phyloP scores from a whole-genome alignment of 2,797 vertebrate species.

The Ataeniobius toweri region DNA sequence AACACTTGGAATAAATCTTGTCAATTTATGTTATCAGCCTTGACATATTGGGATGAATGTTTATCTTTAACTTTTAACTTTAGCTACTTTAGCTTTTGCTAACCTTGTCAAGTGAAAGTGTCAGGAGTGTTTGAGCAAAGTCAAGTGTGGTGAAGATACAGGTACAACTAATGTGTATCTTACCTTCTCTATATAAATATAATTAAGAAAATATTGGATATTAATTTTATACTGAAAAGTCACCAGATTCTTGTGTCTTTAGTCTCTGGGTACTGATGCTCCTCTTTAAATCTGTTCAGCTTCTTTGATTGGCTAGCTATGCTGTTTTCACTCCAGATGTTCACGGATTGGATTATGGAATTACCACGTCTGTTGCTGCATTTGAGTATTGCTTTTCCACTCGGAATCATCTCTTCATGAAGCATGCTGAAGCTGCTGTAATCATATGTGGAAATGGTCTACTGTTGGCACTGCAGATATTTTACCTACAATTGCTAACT shows the following conservation, averaged over 20 bases:
- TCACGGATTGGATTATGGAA: constrained; percentile 70
- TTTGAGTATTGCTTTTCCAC: constrained; percentile 57
- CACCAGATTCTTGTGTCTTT: constrained; percentile 15
- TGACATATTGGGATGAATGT: not conserved
- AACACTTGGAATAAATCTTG: not conserved
- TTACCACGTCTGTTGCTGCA: constrained; percentile 63
- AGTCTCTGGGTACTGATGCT: constrained; percentile 46
- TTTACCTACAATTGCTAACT: not conserved
- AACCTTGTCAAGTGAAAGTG: not conserved
- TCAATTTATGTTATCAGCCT: not conserved
- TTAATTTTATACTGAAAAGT: not conserved
- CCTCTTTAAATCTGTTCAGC: constrained; percentile 55
- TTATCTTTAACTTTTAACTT: constrained; percentile 4
- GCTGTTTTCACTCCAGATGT: constrained; percentile 69
- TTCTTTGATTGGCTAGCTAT: constrained; percentile 67
- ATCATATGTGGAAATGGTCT: constrained; percentile 17
- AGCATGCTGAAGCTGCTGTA: constrained; percentile 26
- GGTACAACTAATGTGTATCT: not conserved
- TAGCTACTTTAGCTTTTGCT: constrained; percentile 1
- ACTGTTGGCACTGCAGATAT: not conserved
- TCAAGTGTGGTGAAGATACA: not conserved
- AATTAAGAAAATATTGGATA: not conserved
- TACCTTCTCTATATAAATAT: not conserved
- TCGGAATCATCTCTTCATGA: constrained; percentile 35
- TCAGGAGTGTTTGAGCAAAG: not conserved